Conservation (phyloP, 2,888 invertebrate species). For the Brachylomia viminalis region DNA sequence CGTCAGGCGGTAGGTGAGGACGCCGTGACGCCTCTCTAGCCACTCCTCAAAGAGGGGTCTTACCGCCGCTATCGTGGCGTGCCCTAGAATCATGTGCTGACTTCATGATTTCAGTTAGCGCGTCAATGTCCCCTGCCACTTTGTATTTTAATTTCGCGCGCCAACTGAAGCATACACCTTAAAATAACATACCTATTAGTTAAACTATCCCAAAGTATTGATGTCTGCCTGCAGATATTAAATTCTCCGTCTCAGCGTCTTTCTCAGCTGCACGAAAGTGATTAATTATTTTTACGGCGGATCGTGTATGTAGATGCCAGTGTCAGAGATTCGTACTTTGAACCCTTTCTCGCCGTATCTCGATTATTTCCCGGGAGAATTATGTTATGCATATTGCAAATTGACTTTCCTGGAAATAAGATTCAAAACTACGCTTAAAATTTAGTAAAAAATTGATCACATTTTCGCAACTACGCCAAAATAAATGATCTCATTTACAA, state of each 20-base stretch:
- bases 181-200: slow-evolving; percentile 25
- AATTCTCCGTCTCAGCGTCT: slow-evolving; percentile 29
- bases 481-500: background rate
- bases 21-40: too few species aligned
- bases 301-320: slow-evolving; percentile 32
- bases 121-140: too few species aligned
- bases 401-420: slow-evolving; percentile 31
- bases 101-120: too few species aligned
- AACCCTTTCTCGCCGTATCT: slow-evolving; percentile 53
- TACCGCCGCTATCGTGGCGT: too few species aligned
- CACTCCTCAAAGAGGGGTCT: too few species aligned
- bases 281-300: slow-evolving; percentile 61
- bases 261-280: slow-evolving; percentile 35
- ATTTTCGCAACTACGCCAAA: background rate
- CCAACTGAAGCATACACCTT: background rate
- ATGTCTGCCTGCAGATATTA: slow-evolving; percentile 32
- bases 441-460: background rate
- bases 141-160: slow-evolving; percentile 3
- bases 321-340: slow-evolving; percentile 34
- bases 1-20: too few species aligned
- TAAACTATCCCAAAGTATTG: slow-evolving; percentile 20
- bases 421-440: slow-evolving; percentile 8
- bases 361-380: slow-evolving; percentile 63
- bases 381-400: slow-evolving; percentile 53
- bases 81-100: too few species aligned